Evolutionary conservation across 2,113 vertebrate species (phyloP).

Genomic region (Proteles cristata): DNA sequence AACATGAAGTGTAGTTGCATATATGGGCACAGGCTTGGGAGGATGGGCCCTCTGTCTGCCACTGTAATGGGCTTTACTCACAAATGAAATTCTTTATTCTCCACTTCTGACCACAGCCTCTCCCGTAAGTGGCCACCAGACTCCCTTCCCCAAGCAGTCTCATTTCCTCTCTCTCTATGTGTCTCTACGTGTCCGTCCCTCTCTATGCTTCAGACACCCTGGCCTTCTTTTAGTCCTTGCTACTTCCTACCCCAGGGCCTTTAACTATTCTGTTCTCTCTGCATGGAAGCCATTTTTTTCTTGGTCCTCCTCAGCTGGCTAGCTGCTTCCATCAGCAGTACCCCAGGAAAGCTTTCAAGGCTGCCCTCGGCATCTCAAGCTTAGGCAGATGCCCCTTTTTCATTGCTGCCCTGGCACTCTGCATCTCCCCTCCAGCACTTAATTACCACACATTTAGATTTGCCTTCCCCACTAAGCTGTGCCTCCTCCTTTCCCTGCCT

Average conservation of each 20-base stretch:
- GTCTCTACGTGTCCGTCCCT: background rate
- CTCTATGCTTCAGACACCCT: background rate
- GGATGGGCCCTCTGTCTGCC: constrained; percentile 81
- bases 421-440: background rate
- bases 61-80: constrained; percentile 90
- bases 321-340: background rate
- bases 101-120: background rate
- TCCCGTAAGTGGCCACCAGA: background rate
- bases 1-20: constrained; percentile 84
- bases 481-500: background rate
- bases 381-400: background rate
- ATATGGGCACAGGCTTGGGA: constrained; percentile 83
- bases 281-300: background rate
- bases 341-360: background rate
- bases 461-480: background rate
- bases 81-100: constrained; percentile 90
- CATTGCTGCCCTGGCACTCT: background rate
- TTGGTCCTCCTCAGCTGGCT: background rate
- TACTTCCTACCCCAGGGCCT: background rate
- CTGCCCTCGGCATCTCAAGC: background rate
- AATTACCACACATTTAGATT: constrained; percentile 23
- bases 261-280: background rate
- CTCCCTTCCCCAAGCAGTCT: background rate
- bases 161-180: background rate
- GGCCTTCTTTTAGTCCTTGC: background rate